phyloP scores from a whole-genome alignment of 2,888 invertebrate species.

The Rhamnusium bicolor region DNA sequence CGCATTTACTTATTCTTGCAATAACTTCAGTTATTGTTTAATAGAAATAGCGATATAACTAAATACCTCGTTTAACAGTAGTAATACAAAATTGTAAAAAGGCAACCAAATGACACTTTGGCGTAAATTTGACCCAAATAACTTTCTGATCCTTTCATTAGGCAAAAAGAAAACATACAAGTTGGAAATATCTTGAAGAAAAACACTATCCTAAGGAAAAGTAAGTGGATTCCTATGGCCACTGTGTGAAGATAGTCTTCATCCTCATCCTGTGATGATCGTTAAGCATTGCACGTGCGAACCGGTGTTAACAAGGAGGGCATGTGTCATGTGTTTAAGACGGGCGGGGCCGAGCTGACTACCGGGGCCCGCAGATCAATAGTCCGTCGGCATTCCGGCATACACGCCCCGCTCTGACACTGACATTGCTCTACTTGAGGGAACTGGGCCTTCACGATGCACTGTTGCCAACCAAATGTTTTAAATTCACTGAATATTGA shows the following conservation, averaged over 20 bases:
- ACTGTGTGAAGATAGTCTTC: background rate
- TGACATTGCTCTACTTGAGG: slow-evolving; percentile 53
- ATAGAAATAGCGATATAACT: too few species aligned
- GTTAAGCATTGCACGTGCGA: slow-evolving; percentile 54
- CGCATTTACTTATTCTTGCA: too few species aligned
- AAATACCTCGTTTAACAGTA: too few species aligned
- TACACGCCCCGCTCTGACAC: slow-evolving; percentile 46
- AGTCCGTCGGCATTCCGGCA: slow-evolving; percentile 44
- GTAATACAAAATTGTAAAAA: too few species aligned
- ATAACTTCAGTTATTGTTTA: too few species aligned
- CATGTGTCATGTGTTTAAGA: slow-evolving; percentile 58
- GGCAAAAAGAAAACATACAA: background rate
- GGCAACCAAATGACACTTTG: background rate
- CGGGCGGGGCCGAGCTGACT: slow-evolving; percentile 54
- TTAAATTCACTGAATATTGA: slow-evolving; percentile 9
- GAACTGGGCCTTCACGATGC: slow-evolving; percentile 42
- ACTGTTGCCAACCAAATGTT: slow-evolving; percentile 29
- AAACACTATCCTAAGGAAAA: background rate
- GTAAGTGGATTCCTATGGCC: background rate
- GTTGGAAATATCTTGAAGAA: background rate
- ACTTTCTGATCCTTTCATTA: background rate
- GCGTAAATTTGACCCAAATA: background rate
- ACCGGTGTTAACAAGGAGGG: slow-evolving; percentile 57
- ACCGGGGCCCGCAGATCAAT: slow-evolving; percentile 49
- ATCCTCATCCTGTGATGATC: slow-evolving; percentile 41